phyloP scores from a whole-genome alignment of 2,797 vertebrate species.

The Tachyglossus aculeatus region DNA sequence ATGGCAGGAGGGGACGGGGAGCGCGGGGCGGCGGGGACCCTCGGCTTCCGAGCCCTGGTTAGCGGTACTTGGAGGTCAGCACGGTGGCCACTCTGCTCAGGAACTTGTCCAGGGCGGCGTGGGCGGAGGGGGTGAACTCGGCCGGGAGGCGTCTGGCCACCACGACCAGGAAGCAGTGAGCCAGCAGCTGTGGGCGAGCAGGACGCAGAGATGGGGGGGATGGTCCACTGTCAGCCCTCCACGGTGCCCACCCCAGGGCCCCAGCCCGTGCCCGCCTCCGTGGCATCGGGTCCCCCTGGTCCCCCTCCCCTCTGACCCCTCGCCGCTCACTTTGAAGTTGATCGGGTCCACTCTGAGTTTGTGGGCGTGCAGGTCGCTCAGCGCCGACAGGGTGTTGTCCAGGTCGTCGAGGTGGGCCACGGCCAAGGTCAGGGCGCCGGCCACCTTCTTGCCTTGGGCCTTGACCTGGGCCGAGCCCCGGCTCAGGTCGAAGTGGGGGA shows the following conservation, averaged over 20 bases:
- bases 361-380: conserved; percentile 85
- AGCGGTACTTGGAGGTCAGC: conserved; percentile 86
- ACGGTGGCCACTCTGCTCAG: conserved; percentile 62
- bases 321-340: conserved; percentile 81
- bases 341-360: conserved; percentile 83
- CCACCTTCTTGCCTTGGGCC: conserved; percentile 75
- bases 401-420: conserved; percentile 75
- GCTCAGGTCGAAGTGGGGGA: conserved; percentile 79
- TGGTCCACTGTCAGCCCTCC: background rate
- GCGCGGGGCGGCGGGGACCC: fast-evolving
- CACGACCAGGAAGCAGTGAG: conserved; percentile 76
- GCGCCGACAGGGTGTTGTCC: conserved; percentile 53
- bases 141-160: conserved; percentile 62
- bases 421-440: conserved; percentile 64
- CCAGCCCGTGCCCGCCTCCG: background rate
- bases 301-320: fast-evolving
- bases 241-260: background rate
- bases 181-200: conserved; percentile 71
- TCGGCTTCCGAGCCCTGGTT: conserved; percentile 35
- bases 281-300: too few relatives aligned
- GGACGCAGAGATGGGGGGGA: background rate
- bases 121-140: conserved; percentile 71
- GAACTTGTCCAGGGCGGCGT: conserved; percentile 83
- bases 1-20: too few relatives aligned
- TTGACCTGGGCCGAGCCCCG: conserved; percentile 64